Percentiles rank a stretch among this genome's conserved stretches.
phyloP scores from a whole-genome alignment of 2,888 invertebrate species.

The Ceramica pisi region DNA sequence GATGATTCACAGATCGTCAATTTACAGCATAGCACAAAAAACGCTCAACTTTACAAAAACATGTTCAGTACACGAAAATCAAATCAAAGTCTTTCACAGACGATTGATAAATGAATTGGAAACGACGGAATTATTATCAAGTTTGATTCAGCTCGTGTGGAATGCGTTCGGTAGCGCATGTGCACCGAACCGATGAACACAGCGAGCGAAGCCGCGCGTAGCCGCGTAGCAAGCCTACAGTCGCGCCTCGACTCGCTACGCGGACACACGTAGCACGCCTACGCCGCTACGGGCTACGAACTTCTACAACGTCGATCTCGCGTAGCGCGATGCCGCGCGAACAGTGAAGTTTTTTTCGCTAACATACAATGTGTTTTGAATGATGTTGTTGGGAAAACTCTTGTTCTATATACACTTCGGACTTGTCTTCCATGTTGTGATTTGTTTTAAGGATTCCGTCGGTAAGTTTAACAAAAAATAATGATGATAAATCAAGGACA shows the following conservation, averaged over 20 bases:
- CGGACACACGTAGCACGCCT: conserved; percentile 80
- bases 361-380: conserved; percentile 86
- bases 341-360: conserved; percentile 76
- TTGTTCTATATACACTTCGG: conserved; percentile 89
- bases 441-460: conserved; percentile 88
- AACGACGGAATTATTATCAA: conserved; percentile 72
- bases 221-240: conserved; percentile 72
- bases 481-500: not conserved
- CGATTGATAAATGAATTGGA: conserved; percentile 72
- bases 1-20: not conserved
- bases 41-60: conserved; percentile 3
- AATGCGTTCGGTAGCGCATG: conserved; percentile 80
- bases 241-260: conserved; percentile 77
- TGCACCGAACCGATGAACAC: conserved; percentile 78
- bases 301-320: conserved; percentile 70
- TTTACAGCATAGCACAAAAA: not conserved
- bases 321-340: conserved; percentile 74
- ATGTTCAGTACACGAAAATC: conserved; percentile 44
- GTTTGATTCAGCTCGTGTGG: conserved; percentile 71
- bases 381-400: conserved; percentile 89
- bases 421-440: conserved; percentile 90
- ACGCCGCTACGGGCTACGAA: conserved; percentile 79
- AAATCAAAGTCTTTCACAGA: conserved; percentile 61
- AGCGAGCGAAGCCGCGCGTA: conserved; percentile 64
- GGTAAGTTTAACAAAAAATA: conserved; percentile 77